phyloP scores from a whole-genome alignment of 2,113 vertebrate genomes.

The Tupaia chinensis region DNA sequence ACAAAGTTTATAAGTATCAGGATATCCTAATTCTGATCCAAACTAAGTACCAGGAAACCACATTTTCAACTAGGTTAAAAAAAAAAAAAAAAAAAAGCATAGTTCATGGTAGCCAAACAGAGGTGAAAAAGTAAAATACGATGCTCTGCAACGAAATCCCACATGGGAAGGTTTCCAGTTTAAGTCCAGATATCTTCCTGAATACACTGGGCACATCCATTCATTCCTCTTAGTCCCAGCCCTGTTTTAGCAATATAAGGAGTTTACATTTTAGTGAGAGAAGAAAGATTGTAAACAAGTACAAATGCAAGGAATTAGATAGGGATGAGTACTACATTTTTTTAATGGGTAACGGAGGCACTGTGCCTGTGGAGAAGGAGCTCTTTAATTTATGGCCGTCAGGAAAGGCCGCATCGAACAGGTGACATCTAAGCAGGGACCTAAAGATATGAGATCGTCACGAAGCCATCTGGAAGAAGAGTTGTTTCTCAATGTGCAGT shows the following conservation, averaged over 20 bases:
- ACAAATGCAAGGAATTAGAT: not conserved
- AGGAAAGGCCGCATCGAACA: not conserved
- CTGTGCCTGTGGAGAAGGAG: not conserved
- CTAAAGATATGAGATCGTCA: not conserved
- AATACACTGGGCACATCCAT: too few species aligned
- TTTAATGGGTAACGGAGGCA: not conserved
- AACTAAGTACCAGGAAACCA: not conserved
- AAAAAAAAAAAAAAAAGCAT: not conserved
- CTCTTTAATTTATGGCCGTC: not conserved
- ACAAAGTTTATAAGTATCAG: not conserved
- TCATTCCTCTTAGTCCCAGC: not conserved
- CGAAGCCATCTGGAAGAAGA: not conserved
- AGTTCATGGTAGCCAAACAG: not conserved
- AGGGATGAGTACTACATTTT: not conserved
- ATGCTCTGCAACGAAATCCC: too few species aligned
- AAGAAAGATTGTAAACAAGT: not conserved
- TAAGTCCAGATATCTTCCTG: too few species aligned
- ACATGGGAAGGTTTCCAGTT: too few species aligned
- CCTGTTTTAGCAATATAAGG: not conserved
- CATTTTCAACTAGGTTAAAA: not conserved
- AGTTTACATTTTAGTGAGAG: not conserved
- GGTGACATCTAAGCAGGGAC: not conserved
- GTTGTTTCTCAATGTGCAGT: not conserved
- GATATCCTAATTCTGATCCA: not conserved
- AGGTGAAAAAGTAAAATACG: too few species aligned